Evolutionary conservation across 2,113 vertebrate species (phyloP).

Genomic region (Chunga burmeisteri): DNA sequence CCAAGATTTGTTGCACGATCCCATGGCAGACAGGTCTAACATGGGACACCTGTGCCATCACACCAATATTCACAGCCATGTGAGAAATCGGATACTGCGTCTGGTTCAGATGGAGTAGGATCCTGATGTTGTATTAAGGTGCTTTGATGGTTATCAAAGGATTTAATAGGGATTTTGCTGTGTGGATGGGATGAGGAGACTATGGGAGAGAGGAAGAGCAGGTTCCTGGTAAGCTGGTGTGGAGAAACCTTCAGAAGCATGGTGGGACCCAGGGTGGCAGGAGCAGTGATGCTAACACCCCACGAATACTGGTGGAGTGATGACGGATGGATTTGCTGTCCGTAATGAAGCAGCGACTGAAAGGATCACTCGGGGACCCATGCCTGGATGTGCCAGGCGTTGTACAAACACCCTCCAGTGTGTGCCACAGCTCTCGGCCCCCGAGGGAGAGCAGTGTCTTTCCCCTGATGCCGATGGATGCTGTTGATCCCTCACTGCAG

Average conservation of each 20-base stretch:
- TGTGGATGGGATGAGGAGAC: background rate
- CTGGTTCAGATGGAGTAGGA: background rate
- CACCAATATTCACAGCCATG: rapidly evolving
- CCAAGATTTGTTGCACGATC: background rate
- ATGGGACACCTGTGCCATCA: background rate
- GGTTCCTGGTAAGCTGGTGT: background rate
- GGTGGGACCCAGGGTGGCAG: background rate
- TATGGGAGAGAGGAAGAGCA: background rate
- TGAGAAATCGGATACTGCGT: background rate
- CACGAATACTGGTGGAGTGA: rapidly evolving
- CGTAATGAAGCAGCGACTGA: background rate
- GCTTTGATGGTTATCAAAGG: background rate
- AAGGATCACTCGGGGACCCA: background rate
- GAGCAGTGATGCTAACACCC: background rate
- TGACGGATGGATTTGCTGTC: background rate
- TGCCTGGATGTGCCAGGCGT: background rate
- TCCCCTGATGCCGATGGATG: background rate
- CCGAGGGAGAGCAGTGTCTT: background rate
- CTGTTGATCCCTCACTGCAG: background rate
- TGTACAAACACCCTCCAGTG: background rate
- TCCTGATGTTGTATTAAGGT: background rate
- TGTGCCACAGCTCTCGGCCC: background rate
- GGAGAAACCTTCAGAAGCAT: background rate
- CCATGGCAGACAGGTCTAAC: background rate
- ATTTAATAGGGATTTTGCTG: background rate